A percentile compares a stretch with the other conserved stretches of the same genome.
phyloP scores from a whole-genome alignment of 1,140 invertebrate genomes.

The Lasaia peninsularis region DNA sequence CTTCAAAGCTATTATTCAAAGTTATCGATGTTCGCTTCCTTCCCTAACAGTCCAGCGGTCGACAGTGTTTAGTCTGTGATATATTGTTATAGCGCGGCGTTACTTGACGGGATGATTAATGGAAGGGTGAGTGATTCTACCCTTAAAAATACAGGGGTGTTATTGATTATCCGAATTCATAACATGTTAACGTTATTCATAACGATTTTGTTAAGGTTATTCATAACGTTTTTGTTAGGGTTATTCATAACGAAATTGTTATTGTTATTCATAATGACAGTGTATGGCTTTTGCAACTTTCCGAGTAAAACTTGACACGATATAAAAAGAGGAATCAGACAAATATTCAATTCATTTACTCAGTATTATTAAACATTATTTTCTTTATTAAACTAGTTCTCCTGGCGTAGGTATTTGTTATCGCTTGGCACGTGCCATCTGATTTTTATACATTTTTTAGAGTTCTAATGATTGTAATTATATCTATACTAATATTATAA shows the following conservation, averaged over 20 bases:
- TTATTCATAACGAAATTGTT: not conserved
- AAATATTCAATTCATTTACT: too few species aligned
- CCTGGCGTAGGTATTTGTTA: too few species aligned
- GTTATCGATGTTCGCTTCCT: not conserved
- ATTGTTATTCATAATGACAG: not conserved
- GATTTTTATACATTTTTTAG: too few species aligned
- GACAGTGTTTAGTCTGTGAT: constrained; percentile 5
- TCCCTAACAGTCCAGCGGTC: not conserved
- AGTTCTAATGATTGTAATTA: too few species aligned
- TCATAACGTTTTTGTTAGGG: not conserved
- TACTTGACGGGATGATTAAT: constrained; percentile 7
- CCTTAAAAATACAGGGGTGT: constrained; percentile 7
- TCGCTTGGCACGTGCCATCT: too few species aligned
- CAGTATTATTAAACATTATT: too few species aligned
- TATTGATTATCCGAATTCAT: not conserved
- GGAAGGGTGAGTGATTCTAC: constrained; percentile 6
- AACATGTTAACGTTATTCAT: not conserved
- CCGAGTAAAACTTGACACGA: too few species aligned
- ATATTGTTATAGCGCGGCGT: not conserved
- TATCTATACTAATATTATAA: too few species aligned
- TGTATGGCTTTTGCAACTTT: too few species aligned
- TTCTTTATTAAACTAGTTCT: too few species aligned
- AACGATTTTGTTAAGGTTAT: not conserved
- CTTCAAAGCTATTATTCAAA: too few species aligned
- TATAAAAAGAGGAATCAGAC: too few species aligned